Conservation (phyloP, 2,113 vertebrate species). For the Macheiramphus alcinus region DNA sequence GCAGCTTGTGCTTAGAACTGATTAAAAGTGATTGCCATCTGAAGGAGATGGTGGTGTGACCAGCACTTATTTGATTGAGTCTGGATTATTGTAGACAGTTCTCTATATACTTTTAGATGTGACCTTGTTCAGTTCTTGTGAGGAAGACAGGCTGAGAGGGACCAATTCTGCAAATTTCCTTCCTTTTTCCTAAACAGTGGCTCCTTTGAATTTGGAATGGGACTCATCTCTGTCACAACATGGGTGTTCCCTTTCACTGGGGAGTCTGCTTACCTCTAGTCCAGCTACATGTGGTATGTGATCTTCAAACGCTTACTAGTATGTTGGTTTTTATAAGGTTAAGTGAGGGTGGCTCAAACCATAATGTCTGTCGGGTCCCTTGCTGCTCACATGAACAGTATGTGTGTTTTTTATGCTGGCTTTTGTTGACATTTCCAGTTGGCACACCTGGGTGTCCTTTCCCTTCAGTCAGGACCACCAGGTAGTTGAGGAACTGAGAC, state of each 20-base stretch:
- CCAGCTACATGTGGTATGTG: not conserved
- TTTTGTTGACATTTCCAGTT: not conserved
- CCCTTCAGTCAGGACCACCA: not conserved
- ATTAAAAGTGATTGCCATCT: not conserved
- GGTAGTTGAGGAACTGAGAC: not conserved
- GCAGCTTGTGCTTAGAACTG: not conserved
- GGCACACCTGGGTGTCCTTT: not conserved
- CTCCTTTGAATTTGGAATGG: not conserved
- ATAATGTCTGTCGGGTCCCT: not conserved
- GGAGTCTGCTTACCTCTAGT: not conserved
- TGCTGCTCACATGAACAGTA: not conserved
- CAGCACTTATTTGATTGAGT: not conserved
- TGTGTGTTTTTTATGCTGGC: not conserved
- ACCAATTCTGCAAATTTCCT: not conserved
- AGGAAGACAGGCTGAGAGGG: not conserved
- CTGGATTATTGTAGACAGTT: not conserved
- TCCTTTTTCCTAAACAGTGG: not conserved
- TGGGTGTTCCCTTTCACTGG: not conserved
- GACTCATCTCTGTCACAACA: not conserved
- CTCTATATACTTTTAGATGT: not conserved
- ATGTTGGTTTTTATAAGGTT: not conserved
- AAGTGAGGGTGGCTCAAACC: not conserved
- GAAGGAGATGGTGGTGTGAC: not conserved
- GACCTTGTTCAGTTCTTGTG: not conserved
- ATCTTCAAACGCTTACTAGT: not conserved